phyloP scores from a whole-genome alignment of 2,113 vertebrate species.

The Engraulis encrasicolus region DNA sequence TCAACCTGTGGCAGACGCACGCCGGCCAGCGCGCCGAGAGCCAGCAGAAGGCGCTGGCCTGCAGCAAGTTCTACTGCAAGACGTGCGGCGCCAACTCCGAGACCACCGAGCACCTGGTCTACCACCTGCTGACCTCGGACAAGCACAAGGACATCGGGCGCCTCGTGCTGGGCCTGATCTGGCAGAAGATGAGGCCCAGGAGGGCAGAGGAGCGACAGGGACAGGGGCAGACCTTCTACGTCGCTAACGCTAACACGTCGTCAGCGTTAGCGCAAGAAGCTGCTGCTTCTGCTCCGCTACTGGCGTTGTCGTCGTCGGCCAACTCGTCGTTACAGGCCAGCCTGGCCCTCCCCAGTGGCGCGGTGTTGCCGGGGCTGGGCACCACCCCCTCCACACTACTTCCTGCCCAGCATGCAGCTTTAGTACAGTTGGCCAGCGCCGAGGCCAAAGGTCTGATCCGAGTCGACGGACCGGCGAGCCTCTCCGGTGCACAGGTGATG shows the following conservation, averaged over 20 bases:
- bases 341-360: too few relatives aligned
- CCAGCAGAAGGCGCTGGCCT: slow-evolving; percentile 29
- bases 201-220: slow-evolving; percentile 74
- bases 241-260: too few relatives aligned
- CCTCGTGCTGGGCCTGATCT: slow-evolving; percentile 85
- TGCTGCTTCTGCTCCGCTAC: too few relatives aligned
- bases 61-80: slow-evolving; percentile 84
- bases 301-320: too few relatives aligned
- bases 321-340: too few relatives aligned
- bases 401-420: slow-evolving; percentile 75
- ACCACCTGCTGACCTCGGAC: slow-evolving; percentile 88
- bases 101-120: slow-evolving; percentile 87
- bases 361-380: too few relatives aligned
- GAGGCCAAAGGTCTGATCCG: slow-evolving; percentile 77
- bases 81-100: slow-evolving; percentile 82
- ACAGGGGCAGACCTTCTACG: too few relatives aligned
- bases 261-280: too few relatives aligned
- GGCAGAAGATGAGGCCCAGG: slow-evolving; percentile 72
- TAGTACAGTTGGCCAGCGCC: slow-evolving; percentile 78
- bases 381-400: slow-evolving; percentile 69
- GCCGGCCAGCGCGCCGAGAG: slow-evolving; percentile 65
- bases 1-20: slow-evolving; percentile 63
- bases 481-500: slow-evolving; percentile 63
- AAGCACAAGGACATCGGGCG: slow-evolving; percentile 84
- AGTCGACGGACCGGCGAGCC: slow-evolving; percentile 69